Base-by-base conservation (phyloP, 1,140 invertebrate species). In the Amphibalanus amphitrite region DNA sequence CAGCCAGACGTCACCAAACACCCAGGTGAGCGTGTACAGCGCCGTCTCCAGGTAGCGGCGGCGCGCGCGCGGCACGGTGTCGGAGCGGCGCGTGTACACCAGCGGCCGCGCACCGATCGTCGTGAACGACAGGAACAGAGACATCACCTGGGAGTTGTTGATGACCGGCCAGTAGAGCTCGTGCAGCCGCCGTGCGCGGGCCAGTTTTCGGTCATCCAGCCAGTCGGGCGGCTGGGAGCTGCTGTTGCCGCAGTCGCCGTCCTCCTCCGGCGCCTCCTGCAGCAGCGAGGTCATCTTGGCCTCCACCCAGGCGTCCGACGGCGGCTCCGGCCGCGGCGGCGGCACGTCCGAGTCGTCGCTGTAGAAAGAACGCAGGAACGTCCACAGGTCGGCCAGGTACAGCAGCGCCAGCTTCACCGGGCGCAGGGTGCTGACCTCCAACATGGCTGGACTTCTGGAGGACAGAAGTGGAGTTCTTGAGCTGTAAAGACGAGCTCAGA, bases 21-120 rank as follows among this genome's bases (percentile, higher is more conserved):
- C 90, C 92, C 92, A 95, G 1, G 84, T 77, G 3, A 85, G 78
- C 26, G 88, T 86, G 75, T 92, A 89, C 3, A 86, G 79, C 65
- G 89, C 80, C 0, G 89, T 91, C 0, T 84, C 84, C 0, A 89
- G 77, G 77, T 94, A 94, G 75, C 92, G 83, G 72, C 83, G 85
- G 78, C 91, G 92, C 0, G 91, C 87, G 75, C 80, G 76, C 77
- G 75, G 78, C 74, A 79, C 78, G 76, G 77, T 84, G 79, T 78
- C 78, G 72, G 77, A 79, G 78, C 82, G 75, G 78, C 81, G 70
- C 75, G 82, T 84, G 79, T 82, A 72, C 78, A 83, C 73, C 74
- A 82, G 67, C 75, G 80, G 72, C 77, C 73, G 23, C 81, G 82
- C 74, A 72, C 75, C 26, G 72, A 77, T 23, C 77, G 78, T 6